These are phyloP conservation scores for Pollimyrus isidori DNA, from an alignment of 2,113 vertebrate species.

Conservation along the genomic window DNA sequence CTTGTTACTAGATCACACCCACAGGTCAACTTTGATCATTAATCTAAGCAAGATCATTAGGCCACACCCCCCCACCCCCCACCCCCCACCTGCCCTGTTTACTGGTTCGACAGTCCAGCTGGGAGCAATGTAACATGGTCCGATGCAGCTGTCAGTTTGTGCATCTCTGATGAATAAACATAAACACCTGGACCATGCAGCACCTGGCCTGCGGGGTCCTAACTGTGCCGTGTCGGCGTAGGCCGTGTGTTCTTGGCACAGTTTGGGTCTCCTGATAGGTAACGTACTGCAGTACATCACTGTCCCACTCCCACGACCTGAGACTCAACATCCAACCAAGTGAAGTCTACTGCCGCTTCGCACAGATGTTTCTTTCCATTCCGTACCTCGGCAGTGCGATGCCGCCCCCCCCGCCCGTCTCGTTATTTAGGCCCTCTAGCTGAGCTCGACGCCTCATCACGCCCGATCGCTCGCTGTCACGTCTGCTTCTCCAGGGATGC, in stretches of 20 bases:
- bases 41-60: not conserved
- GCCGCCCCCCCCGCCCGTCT: not conserved
- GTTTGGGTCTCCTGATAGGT: not conserved
- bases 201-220: not conserved
- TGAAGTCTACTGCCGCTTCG: not conserved
- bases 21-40: not conserved
- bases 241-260: not conserved
- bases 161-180: constrained; percentile 5
- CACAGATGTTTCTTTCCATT: not conserved
- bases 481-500: not conserved
- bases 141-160: not conserved
- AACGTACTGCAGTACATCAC: not conserved
- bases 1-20: not conserved
- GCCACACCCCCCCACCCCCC: not conserved
- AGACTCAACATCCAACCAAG: not conserved
- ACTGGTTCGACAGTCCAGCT: not conserved
- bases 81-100: not conserved
- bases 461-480: not conserved
- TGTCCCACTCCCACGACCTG: not conserved
- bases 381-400: not conserved
- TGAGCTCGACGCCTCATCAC: not conserved
- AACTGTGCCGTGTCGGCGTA: not conserved
- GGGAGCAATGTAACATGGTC: not conserved
- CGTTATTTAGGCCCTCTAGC: not conserved
- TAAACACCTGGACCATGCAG: not conserved